phyloP scores from a whole-genome alignment of 2,113 vertebrate species.

The Shinisaurus crocodilurus region DNA sequence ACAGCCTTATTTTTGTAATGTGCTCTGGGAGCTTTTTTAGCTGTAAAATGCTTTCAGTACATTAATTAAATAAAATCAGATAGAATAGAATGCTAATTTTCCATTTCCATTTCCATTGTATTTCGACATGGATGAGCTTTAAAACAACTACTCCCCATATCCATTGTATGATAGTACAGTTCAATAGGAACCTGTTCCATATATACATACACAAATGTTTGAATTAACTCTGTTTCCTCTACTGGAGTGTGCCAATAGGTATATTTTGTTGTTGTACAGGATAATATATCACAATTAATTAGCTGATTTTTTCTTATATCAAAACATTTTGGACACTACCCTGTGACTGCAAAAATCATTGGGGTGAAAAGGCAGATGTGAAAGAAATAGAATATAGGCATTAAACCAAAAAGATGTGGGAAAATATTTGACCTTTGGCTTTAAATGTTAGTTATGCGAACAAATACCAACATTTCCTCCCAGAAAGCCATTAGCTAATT shows the following conservation, averaged over 20 bases:
- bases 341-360: background rate
- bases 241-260: no score
- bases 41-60: background rate
- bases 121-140: no score
- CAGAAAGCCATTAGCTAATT: constrained; percentile 42
- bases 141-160: no score
- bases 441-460: constrained; percentile 36
- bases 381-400: constrained; percentile 23
- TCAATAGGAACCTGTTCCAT: no score
- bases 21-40: background rate
- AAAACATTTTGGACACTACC: background rate
- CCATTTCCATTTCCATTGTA: no score
- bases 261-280: no score
- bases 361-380: background rate
- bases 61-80: background rate
- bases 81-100: no score
- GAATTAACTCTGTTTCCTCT: no score
- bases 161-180: no score
- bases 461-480: background rate
- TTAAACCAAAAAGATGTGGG: constrained; percentile 25
- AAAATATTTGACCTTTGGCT: constrained; percentile 24
- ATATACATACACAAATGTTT: no score
- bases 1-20: background rate
- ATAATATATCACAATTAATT: background rate
- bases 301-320: background rate